Evolutionary conservation across 2,797 vertebrate genomes (phyloP), one percentile per base, ranked within the genome.

Genomic region (Takifugu ocellatus): DNA sequence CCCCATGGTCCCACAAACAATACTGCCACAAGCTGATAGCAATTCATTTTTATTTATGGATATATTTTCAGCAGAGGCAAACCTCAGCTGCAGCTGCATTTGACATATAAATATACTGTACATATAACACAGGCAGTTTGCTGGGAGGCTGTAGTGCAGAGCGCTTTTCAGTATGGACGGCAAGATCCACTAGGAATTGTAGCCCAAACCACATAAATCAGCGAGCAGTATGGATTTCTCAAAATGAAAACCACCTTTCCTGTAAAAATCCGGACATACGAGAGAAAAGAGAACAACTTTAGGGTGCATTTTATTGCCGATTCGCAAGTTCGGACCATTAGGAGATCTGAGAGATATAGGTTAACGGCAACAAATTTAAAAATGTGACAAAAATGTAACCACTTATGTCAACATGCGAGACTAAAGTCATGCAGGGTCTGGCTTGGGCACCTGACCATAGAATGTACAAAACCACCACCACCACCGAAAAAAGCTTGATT

Each of bases 171-270:
- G 61, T 56, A 33, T 70, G 75, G 49, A 71, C 51, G 68, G 58
- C 44, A 56, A 65, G 52, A 74, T 64, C 72, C 63, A 21, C 51
- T 0, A 57, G 77, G 74, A 79, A 66, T 84, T 68, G 66, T 72
- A 71, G 36, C 52, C 47, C 48, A 6, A 2, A 65, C 67, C 52
- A 48, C 42, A 53, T 79, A 81, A 79, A 77, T 81, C 75, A 79
- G 53, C 55, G 15, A 50, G 63, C 45, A 57, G 68, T 69, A 71
- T 70, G 53, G 56, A 72, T 85, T 79, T 74, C 74, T 54, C 39
- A 2, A 70, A 81, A 72, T 59, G 26, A 75, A 76, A 78, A 76
- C 24, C 60, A 52, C 45, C 55, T 56, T 68, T 64, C 71, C 51
- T 49, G 46, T 52, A 71, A 69, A 60, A 10, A 54, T 44, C 43